Evolutionary conservation across 2,888 invertebrate species (phyloP).

Genomic region (Leptarthrus brevirostris): DNA sequence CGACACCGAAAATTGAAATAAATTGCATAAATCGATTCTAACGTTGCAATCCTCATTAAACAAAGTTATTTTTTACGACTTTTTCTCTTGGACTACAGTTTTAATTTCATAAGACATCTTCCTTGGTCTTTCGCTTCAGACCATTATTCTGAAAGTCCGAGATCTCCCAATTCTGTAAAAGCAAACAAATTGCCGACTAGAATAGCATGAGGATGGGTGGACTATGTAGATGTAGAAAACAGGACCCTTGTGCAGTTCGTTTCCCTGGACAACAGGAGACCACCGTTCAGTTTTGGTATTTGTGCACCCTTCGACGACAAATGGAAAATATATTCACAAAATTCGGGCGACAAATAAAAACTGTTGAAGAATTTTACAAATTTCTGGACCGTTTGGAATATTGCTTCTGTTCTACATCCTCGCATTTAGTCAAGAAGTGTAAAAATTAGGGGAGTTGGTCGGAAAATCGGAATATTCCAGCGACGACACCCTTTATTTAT

Average conservation of each 20-base stretch:
- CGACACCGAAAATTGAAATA: too few species aligned
- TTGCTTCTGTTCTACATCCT: not conserved
- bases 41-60: too few species aligned
- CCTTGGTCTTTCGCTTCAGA: too few species aligned
- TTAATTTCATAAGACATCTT: too few species aligned
- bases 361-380: constrained; percentile 39
- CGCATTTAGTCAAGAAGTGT: constrained; percentile 39
- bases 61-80: too few species aligned
- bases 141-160: not conserved
- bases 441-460: constrained; percentile 35
- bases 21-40: too few species aligned
- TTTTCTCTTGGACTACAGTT: too few species aligned
- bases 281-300: constrained; percentile 12
- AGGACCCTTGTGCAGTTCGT: too few species aligned
- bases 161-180: constrained; percentile 19
- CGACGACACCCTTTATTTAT: constrained; percentile 27
- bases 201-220: not conserved
- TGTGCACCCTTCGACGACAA: constrained; percentile 27
- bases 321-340: constrained; percentile 33
- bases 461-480: too few species aligned
- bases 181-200: constrained; percentile 16
- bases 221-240: not conserved
- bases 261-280: not conserved
- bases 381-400: constrained; percentile 23
- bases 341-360: constrained; percentile 11